Evolutionary conservation across 2,888 invertebrate species (phyloP).

Genomic region (Zygaena filipendulae): DNA sequence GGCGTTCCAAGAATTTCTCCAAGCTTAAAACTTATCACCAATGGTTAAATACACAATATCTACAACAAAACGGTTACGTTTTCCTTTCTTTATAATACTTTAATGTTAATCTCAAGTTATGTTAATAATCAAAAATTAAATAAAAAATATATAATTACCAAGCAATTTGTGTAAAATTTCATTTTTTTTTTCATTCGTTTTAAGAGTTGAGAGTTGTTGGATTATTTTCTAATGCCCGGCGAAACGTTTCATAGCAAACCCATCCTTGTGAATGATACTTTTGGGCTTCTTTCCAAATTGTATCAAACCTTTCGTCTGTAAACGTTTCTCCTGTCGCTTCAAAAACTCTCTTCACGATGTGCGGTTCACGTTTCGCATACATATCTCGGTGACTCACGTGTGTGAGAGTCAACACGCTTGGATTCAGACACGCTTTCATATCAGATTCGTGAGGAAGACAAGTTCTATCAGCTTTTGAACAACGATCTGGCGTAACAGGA

Average conservation of each 20-base stretch:
- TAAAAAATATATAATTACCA: no score
- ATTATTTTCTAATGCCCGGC: slow-evolving; percentile 28
- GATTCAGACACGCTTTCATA: slow-evolving; percentile 33
- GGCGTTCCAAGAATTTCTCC: slow-evolving; percentile 41
- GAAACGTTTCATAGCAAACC: slow-evolving; percentile 67
- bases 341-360: slow-evolving; percentile 50
- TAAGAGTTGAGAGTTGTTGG: no score
- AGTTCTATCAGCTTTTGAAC: slow-evolving; percentile 29
- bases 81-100: no score
- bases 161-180: no score
- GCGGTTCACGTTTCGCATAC: slow-evolving; percentile 40
- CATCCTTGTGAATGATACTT: slow-evolving; percentile 54
- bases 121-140: no score
- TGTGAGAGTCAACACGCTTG: slow-evolving; percentile 37
- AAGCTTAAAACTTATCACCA: slow-evolving; percentile 20
- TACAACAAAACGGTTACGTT: no score
- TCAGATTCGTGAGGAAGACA: slow-evolving; percentile 47
- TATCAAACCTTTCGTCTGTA: slow-evolving; percentile 51
- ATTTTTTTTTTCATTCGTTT: no score
- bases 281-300: slow-evolving; percentile 59
- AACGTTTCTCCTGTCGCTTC: slow-evolving; percentile 60
- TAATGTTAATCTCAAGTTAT: no score
- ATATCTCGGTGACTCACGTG: slow-evolving; percentile 47
- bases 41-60: no score
- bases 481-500: slow-evolving; percentile 36